These are phyloP conservation scores for Enteromius unitaeniatus DNA, from an alignment of 2,797 vertebrate species.

Conservation along the genomic window DNA sequence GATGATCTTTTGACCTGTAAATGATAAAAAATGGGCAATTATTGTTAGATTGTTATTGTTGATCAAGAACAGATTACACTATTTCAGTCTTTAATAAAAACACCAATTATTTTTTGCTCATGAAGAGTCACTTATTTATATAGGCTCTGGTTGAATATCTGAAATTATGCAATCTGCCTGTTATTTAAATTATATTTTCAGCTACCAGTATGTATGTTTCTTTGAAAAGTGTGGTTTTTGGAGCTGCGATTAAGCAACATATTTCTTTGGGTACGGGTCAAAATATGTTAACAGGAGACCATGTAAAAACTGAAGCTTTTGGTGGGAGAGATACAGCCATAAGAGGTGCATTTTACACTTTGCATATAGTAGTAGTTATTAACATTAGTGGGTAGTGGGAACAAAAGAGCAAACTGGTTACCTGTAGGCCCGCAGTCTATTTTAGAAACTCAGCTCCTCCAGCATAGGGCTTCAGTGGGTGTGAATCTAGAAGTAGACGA, in stretches of 20 bases:
- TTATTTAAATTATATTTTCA: background rate
- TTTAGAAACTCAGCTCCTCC: conserved; percentile 2
- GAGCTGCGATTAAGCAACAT: background rate
- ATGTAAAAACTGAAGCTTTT: conserved; percentile 45
- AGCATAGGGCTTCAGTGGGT: conserved; percentile 5
- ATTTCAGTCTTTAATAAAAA: background rate
- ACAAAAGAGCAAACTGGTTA: conserved; percentile 56
- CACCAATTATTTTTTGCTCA: background rate
- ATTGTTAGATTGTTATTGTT: background rate
- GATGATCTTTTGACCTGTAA: conserved; percentile 2
- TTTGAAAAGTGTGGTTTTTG: background rate
- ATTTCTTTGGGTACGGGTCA: background rate
- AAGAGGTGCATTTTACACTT: conserved; percentile 62
- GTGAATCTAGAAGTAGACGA: conserved; percentile 10
- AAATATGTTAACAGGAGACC: conserved; percentile 15
- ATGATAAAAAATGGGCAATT: background rate
- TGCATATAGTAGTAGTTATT: conserved; percentile 56
- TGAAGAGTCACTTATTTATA: background rate
- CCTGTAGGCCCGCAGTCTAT: conserved; percentile 41
- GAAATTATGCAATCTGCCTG: background rate
- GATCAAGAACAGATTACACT: background rate
- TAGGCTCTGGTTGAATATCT: background rate
- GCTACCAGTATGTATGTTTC: background rate
- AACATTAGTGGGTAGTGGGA: conserved; percentile 37
- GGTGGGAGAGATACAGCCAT: conserved; percentile 41